Conservation (phyloP, 2,888 invertebrate genomes). For the Mythimna ferrago region DNA sequence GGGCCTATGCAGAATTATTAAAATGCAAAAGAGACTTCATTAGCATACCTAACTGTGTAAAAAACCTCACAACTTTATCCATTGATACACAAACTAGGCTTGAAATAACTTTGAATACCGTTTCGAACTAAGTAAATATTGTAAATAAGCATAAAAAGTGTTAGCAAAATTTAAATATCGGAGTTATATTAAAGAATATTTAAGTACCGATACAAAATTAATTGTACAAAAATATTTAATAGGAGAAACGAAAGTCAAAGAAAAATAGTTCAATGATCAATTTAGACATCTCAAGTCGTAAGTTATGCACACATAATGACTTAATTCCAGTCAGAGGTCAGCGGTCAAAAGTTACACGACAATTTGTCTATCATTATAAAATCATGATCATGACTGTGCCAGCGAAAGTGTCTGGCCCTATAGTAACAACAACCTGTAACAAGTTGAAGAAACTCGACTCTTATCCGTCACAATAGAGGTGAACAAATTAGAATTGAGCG, state of each 20-base stretch:
- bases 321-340: constrained; percentile 71
- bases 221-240: constrained; percentile 22
- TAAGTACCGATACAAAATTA: constrained; percentile 19
- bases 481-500: constrained; percentile 57
- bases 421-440: constrained; percentile 32
- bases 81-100: not conserved
- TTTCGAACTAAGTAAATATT: not conserved
- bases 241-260: constrained; percentile 55
- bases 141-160: not conserved
- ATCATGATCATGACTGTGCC: constrained; percentile 60
- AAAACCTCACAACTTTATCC: not conserved
- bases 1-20: constrained; percentile 10
- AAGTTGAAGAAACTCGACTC: constrained; percentile 45
- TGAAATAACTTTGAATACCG: not conserved
- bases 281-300: constrained; percentile 40
- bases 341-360: constrained; percentile 74
- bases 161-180: not conserved
- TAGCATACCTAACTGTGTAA: constrained; percentile 14
- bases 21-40: constrained; percentile 29
- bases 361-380: constrained; percentile 78
- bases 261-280: constrained; percentile 47
- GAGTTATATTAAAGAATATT: constrained; percentile 12
- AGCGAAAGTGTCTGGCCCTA: constrained; percentile 66
- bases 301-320: constrained; percentile 55
- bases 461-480: constrained; percentile 53